phyloP scores from a whole-genome alignment of 2,888 invertebrate species.

The Therioaphis trifolii region DNA sequence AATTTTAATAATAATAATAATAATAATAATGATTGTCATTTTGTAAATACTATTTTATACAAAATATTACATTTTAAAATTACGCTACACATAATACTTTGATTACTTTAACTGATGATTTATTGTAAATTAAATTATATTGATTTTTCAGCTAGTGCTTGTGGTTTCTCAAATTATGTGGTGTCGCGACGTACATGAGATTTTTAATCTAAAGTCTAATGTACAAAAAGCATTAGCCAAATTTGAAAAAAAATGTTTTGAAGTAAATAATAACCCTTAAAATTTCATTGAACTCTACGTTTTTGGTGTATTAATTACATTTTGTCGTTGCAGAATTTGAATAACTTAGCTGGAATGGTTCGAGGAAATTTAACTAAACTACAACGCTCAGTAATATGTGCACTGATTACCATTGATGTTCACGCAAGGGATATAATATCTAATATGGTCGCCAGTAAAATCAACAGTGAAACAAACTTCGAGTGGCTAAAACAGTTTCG shows the following conservation, averaged over 20 bases:
- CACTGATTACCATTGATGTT: conserved; percentile 90
- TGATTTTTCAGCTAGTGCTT: conserved; percentile 75
- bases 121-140: conserved; percentile 29
- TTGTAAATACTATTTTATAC: too few relatives aligned
- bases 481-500: conserved; percentile 92
- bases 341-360: conserved; percentile 82
- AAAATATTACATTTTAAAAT: too few relatives aligned
- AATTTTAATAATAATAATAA: too few relatives aligned
- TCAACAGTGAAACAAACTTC: conserved; percentile 70
- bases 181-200: conserved; percentile 82
- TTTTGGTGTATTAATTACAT: not conserved
- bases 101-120: conserved; percentile 10
- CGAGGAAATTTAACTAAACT: conserved; percentile 78
- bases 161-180: conserved; percentile 93
- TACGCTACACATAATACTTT: too few relatives aligned
- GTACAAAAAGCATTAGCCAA: conserved; percentile 67
- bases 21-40: too few relatives aligned
- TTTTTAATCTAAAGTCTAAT: conserved; percentile 74
- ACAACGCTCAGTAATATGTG: conserved; percentile 81
- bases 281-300: not conserved
- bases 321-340: conserved; percentile 74
- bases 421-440: conserved; percentile 88
- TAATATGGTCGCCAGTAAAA: conserved; percentile 73
- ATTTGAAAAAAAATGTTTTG: conserved; percentile 68
- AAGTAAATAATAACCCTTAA: conserved; percentile 66